Percentiles rank a stretch among this genome's conserved stretches.
Evolutionary conservation across 2,113 vertebrate species (phyloP).

Genomic region (Barnardius zonarius): DNA sequence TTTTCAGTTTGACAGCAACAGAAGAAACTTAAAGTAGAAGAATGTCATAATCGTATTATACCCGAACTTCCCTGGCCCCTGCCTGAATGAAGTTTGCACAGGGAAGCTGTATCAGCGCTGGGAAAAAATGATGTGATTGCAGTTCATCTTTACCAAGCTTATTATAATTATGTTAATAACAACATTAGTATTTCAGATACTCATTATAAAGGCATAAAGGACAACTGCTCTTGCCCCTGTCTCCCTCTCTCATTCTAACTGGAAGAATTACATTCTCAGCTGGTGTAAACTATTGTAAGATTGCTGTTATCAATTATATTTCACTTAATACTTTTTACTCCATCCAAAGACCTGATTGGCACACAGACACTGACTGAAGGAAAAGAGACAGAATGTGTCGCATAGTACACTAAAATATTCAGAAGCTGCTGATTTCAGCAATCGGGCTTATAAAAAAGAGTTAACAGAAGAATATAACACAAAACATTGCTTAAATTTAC

Average conservation of each 20-base stretch:
- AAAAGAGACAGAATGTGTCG: not conserved
- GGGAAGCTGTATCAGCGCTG: constrained; percentile 23
- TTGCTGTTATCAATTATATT: not conserved
- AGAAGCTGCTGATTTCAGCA: not conserved
- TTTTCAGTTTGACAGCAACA: not conserved
- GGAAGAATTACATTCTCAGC: not conserved
- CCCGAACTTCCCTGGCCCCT: not conserved
- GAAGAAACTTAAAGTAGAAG: not conserved
- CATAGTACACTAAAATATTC: not conserved
- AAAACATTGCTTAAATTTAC: not conserved
- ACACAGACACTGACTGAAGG: not conserved
- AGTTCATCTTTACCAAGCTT: not conserved
- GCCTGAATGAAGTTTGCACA: not conserved
- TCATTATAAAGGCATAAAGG: not conserved
- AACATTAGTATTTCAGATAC: not conserved
- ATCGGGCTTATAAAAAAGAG: not conserved
- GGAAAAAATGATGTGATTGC: not conserved
- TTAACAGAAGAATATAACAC: not conserved
- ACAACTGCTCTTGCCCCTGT: fast-evolving
- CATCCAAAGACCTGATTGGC: not conserved
- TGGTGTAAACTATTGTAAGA: not conserved
- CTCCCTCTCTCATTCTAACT: not conserved
- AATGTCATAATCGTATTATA: not conserved
- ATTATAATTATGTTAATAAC: not conserved
- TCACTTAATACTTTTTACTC: not conserved